Conservation (phyloP, 2,888 invertebrate species). For the Tetheella fluctuosa region DNA sequence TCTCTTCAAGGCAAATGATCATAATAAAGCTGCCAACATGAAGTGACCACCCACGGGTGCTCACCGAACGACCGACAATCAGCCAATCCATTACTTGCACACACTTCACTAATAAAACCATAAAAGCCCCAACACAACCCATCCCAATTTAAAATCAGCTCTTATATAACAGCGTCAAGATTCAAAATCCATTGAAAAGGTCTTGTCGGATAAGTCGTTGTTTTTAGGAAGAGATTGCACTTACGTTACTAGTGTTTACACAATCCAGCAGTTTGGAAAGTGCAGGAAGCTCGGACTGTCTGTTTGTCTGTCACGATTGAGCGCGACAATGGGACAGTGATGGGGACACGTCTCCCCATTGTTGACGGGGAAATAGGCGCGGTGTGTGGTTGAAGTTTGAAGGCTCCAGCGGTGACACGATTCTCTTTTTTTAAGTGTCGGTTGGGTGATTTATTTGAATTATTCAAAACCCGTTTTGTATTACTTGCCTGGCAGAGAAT, state of each 20-base stretch:
- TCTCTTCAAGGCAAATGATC: slow-evolving; percentile 40
- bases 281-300: slow-evolving; percentile 70
- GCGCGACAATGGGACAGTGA: slow-evolving; percentile 51
- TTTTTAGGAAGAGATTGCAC: slow-evolving; percentile 33
- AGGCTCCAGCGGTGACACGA: slow-evolving; percentile 23
- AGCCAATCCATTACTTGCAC: slow-evolving; percentile 68
- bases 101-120: slow-evolving; percentile 43
- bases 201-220: slow-evolving; percentile 22
- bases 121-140: slow-evolving; percentile 31
- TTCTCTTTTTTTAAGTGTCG: slow-evolving; percentile 40
- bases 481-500: not conserved
- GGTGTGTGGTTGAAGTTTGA: slow-evolving; percentile 44
- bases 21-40: slow-evolving; percentile 60
- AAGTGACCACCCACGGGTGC: slow-evolving; percentile 68
- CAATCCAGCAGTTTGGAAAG: slow-evolving; percentile 66
- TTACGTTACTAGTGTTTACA: slow-evolving; percentile 62
- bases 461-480: not conserved
- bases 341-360: slow-evolving; percentile 47
- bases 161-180: rapidly evolving
- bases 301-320: slow-evolving; percentile 66
- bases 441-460: slow-evolving; percentile 46
- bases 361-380: slow-evolving; percentile 42
- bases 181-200: slow-evolving; percentile 14
- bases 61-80: slow-evolving; percentile 60
- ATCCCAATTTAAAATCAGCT: slow-evolving; percentile 19